Base-by-base conservation (phyloP, 2,113 vertebrate genomes). In the Charadrius vociferus region DNA sequence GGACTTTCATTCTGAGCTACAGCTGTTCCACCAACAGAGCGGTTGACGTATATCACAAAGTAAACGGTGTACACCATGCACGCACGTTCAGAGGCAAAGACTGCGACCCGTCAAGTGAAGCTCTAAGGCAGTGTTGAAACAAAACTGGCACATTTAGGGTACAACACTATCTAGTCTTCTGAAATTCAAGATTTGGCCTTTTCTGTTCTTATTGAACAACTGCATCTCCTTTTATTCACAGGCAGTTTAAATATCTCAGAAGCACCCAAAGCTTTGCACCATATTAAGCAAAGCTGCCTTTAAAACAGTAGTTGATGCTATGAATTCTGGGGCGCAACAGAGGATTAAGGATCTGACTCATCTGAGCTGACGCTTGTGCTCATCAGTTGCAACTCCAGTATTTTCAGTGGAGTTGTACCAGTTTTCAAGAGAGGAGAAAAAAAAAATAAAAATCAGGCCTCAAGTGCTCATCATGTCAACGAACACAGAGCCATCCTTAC, bases 341-440 rank as follows among this genome's bases (percentile, higher is more conserved):
- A 73, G 81, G 74, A 94, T 94, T 95, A 90, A 97, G 93, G 70
- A 95, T 82, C 89, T 95, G 93, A 95, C 83, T 95, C 94, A 97
- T 91, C 86, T 62, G 58, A 83, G 78, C 56, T 41, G 74, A 90
- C 93, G 80, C 78, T 97, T 95, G 26, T 9, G 70, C 66, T 95
- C 81, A 91, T 91, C 91, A 95, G 24, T 68, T 94, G 70, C 84
- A 93, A 86, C 91, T 95, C 86, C 88, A 85, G 87, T 72, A 53
- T 83, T 91, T 96, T 90, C 93, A 55, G 78, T 47, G 45, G 70
- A 96, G 91, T 90, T 90, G 67, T 70, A 97, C 67, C 89, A 58
- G 62, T 77, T 91, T 92, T 62, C n/a, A 22, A 88, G 77, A 93
- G 71, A 43, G 10, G 71, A 43, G 10, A 22, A 23, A 22, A 21